Evolutionary conservation across 1,140 invertebrate species (phyloP).

Genomic region (Drosophila yakuba): DNA sequence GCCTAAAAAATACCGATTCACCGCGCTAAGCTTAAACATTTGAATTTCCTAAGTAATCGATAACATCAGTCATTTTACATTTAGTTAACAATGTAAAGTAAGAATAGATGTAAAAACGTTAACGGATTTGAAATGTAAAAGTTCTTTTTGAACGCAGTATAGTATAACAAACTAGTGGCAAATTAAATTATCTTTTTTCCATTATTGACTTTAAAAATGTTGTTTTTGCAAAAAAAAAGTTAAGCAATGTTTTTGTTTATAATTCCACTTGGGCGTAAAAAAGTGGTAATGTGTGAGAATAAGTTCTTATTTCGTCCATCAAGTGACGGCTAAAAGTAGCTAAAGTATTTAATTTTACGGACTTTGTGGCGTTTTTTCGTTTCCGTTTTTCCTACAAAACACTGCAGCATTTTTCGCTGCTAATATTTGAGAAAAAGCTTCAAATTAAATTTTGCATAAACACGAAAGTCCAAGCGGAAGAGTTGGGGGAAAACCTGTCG

Average conservation of each 20-base stretch:
- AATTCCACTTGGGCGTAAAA: no score
- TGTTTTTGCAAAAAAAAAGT: no score
- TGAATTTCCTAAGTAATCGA: no score
- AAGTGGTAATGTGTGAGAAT: not conserved
- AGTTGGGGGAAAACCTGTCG: conserved; percentile 25
- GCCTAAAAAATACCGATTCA: not conserved
- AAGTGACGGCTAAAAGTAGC: not conserved
- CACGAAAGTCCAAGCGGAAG: conserved; percentile 20
- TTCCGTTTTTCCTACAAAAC: not conserved
- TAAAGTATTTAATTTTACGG: conserved; percentile 7
- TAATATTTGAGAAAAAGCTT: conserved; percentile 35
- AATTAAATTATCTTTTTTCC: no score
- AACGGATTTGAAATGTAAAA: no score
- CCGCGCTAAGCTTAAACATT: not conserved
- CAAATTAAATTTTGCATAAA: conserved; percentile 47
- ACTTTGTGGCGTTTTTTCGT: not conserved
- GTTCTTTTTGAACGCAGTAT: no score
- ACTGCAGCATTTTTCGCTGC: conserved; percentile 10
- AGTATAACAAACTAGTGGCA: no score
- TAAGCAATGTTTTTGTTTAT: no score
- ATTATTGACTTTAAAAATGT: no score
- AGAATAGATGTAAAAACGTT: no score
- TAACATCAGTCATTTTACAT: no score
- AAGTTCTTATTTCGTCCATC: not conserved
- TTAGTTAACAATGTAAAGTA: no score